Base-by-base conservation (phyloP, 2,113 vertebrate genomes). In the Antennarius striatus region DNA sequence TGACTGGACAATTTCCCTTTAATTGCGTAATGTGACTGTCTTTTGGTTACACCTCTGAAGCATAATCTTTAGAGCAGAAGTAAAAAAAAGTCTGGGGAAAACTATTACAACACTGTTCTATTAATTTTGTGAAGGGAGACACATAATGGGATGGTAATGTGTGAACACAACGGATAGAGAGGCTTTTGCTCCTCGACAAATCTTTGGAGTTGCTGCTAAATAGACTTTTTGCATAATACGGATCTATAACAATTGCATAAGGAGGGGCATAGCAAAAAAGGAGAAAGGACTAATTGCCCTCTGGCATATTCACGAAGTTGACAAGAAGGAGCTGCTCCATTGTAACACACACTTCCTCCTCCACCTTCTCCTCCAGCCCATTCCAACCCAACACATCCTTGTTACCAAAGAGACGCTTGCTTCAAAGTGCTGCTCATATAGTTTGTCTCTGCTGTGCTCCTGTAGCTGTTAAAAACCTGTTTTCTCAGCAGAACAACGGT, bases 321-420 rank as follows among this genome's bases (percentile, higher is more conserved):
- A 91, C 82, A 80, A 90, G 79, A 91, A 90, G 87, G 86, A 88
- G 80, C 73, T 81, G 86, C 77, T 86, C 85, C 78, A 86, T 83
- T 87, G 86, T 87, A 86, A 67, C 79, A 84, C 81, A 71, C 71
- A 75, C 68, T 55, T 73, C 59, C 81, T 76, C 75, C 65, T 67
- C 77, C 46, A 81, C 63, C 47, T 64, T 22, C 61, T 61, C 66
- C 69, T 73, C 56, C 45, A 64, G 58, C 66, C 71, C 68, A 53
- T 52, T 68, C 69, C 4, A 11, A 45, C 65, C 71, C 62, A 46
- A 66, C 55, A 67, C 69, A 68, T 43, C 63, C 67, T 62, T 73
- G 65, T 75, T 79, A 73, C 63, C 73, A 75, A 90, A 89, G 86
- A 88, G 86, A 89, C 79, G 73, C 86, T 89, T 87, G 88, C 77